Conservation (phyloP, 2,797 vertebrate species). For the Xerus rutilus region DNA sequence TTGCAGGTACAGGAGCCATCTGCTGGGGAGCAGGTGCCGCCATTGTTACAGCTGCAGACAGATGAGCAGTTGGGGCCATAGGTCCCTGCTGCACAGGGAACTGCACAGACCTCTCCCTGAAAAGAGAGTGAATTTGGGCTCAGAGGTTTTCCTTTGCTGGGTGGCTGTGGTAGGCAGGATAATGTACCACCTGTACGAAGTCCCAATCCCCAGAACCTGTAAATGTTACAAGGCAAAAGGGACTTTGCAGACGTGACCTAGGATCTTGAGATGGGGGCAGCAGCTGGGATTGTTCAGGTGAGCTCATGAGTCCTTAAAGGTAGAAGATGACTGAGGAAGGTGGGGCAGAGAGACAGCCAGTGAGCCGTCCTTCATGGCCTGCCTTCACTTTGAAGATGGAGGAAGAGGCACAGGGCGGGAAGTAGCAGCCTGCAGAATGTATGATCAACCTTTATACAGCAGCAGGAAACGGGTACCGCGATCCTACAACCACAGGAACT, state of each 20-base stretch:
- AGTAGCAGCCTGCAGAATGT: not conserved
- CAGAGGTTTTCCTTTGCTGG: not conserved
- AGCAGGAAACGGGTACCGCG: not conserved
- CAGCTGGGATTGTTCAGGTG: not conserved
- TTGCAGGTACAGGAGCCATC: constrained; percentile 97
- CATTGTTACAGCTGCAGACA: constrained; percentile 94
- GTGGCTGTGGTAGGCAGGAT: not conserved
- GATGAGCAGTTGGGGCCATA: constrained; percentile 95
- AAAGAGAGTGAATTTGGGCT: not conserved
- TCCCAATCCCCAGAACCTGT: not conserved
- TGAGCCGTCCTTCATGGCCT: not conserved
- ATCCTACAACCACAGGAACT: not conserved
- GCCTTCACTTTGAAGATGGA: not conserved
- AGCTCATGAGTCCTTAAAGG: not conserved
- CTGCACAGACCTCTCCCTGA: constrained; percentile 95
- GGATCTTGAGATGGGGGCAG: not conserved
- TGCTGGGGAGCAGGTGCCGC: constrained; percentile 92
- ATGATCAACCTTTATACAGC: not conserved
- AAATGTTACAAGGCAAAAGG: not conserved
- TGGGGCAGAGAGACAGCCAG: not conserved
- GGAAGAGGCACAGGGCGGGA: not conserved
- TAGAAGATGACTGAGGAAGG: not conserved
- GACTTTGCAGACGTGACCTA: not conserved
- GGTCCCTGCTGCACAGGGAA: constrained; percentile 92
- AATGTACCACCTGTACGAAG: not conserved